These are phyloP conservation scores for Cheilosia vulpina DNA, from an alignment of 2,888 invertebrate genomes.

Conservation along the genomic window DNA sequence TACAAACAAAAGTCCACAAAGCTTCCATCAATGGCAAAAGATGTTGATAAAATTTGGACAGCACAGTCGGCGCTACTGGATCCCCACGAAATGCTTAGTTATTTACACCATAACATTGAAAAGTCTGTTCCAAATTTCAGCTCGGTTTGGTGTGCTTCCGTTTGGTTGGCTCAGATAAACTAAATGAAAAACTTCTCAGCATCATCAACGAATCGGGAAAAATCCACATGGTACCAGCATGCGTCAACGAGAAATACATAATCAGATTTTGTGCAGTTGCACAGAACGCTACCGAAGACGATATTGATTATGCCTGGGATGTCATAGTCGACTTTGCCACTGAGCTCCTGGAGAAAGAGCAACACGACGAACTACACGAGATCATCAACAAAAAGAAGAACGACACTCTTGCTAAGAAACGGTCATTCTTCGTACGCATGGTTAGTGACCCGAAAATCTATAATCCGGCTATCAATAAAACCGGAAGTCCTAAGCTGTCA, in stretches of 20 bases:
- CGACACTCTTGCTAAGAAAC: constrained; percentile 93
- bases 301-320: constrained; percentile 94
- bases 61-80: too few species aligned
- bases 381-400: constrained; percentile 90
- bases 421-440: constrained; percentile 98
- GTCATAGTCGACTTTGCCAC: constrained; percentile 92
- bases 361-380: constrained; percentile 89
- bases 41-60: too few species aligned
- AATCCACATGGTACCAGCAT: constrained; percentile 98
- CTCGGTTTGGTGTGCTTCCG: constrained; percentile 96
- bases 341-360: constrained; percentile 89
- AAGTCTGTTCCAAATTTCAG: constrained; percentile 83
- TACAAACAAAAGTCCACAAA: too few species aligned
- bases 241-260: constrained; percentile 94
- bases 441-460: constrained; percentile 98
- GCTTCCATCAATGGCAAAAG: too few species aligned
- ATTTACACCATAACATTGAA: neutral
- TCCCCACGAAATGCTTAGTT: too few species aligned
- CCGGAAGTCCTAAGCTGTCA: constrained; percentile 86
- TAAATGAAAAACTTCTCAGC: constrained; percentile 96
- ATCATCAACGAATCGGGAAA: constrained; percentile 97
- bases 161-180: constrained; percentile 89
- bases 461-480: constrained; percentile 94
- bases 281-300: constrained; percentile 93
- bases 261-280: constrained; percentile 97